Base-by-base conservation (phyloP, 2,113 vertebrate genomes). In the Dissostichus mawsoni region DNA sequence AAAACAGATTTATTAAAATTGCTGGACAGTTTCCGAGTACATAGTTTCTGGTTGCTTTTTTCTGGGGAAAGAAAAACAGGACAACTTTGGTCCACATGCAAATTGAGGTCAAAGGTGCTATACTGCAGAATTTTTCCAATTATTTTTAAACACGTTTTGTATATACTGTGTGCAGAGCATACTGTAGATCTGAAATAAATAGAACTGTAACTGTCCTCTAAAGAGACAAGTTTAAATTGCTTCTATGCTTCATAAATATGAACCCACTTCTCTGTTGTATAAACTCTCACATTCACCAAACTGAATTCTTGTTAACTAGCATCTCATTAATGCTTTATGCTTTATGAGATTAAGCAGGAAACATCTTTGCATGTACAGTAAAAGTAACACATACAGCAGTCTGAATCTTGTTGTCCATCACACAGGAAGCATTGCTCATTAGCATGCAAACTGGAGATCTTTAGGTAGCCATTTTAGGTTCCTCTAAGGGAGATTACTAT, bases 391-490 rank as follows among this genome's bases (percentile, higher is more conserved):
- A 29, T 52, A 57, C 50, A 16, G 48, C 63, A 50, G 56, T 65
- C 25, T 69, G 44, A 57, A 66, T 53, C 63, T 68, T 57, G 25
- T 41, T n/a, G 41, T 71, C 33, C 52, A 59, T 77, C 58, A 52
- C 64, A 77, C 25, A 82, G 65, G 44, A 72, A 80, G 63, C 69
- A n/a, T 69, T 78, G 58, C 63, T 88, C 87, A 81, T 83, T 78
- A 59, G 45, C 62, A 78, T 69, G 83, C 71, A 86, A 81, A 84
- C 80, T 61, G 58, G 76, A 88, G 83, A 83, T 76, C 90, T 64
- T 64, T 57, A 41, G 80, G 76, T 73, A 67, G 84, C 85, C 87
- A 87, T 90, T 87, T 86, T 87, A 33, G 79, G 78, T 76, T 76
- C n/a, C 81, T 58, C 52, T 44, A 29, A 65, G 81, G 67, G 73